Evolutionary conservation across 2,888 invertebrate genomes (phyloP), one percentile per base, ranked within the genome.

Genomic region (Drosophila paranaensis): DNA sequence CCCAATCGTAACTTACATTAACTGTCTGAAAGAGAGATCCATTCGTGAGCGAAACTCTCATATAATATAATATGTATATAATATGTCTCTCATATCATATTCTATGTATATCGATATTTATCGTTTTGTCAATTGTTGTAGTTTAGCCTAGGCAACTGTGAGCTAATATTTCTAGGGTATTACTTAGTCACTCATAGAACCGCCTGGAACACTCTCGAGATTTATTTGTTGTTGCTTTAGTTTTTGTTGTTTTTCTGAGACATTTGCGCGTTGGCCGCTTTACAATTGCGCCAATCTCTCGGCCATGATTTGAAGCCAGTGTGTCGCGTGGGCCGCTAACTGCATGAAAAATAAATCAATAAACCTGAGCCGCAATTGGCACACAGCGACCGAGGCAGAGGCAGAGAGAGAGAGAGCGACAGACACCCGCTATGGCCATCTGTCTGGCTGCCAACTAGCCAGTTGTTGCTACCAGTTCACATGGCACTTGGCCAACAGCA

Each of bases 341-440:
- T 62, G 77, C 64, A 54, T 74, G 40, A 54, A 53, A 53, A 74
- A 82, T 82, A 88, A 82, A 83, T 87, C 84, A 87, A 76, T 82
- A 82, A 87, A 57, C 58, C 62, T 66, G 63, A 66, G 58, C 46
- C 60, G 65, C 66, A 89, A 89, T 84, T 87, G 88, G 84, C 88
- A 81, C 87, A 82, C 87, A 88, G 39, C 72, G 43, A 25, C 2
- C 9, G 33, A 33, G 30, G 8, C 30, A 33, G 30, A 8, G 30
- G 8, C 30, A 33, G 6, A 30, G 30, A 30, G 30, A 6, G 6
- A 30, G 30, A 30, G 30, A 1, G 30, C 0, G 30, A 30, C 30
- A 33, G 71, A 83, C 89, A 83, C 83, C 83, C 83, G 89, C 89
- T 81, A 88, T 86, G 81, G 72, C 77, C 57, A 80, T 74, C 35